A percentile compares a stretch with the other conserved stretches of the same genome.
phyloP scores from a whole-genome alignment of 2,888 invertebrate species.

The Caradrina clavipalpis region DNA sequence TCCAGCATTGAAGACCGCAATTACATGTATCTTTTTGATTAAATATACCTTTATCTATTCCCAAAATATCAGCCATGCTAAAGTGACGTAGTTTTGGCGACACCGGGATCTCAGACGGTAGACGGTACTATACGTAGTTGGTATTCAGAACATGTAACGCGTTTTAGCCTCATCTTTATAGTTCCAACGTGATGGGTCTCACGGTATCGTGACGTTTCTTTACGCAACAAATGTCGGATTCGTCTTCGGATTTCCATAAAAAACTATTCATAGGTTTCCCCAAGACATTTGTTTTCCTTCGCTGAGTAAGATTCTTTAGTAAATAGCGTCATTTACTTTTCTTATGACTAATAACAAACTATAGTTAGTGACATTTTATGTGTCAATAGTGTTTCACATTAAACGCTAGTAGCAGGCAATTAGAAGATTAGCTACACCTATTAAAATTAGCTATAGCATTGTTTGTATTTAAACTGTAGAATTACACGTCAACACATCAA shows the following conservation, averaged over 20 bases:
- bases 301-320: constrained; percentile 2
- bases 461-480: neutral
- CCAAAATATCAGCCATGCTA: neutral
- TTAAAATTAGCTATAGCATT: too few relatives aligned
- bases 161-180: constrained; percentile 57
- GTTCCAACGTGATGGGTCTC: constrained; percentile 54
- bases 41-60: too few relatives aligned
- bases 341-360: constrained; percentile 6
- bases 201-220: constrained; percentile 22
- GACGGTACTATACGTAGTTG: constrained; percentile 25
- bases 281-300: constrained; percentile 25
- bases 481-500: neutral
- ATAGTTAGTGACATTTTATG: constrained; percentile 13
- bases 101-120: neutral
- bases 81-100: neutral
- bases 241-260: constrained; percentile 20
- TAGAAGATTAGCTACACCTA: neutral
- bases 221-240: constrained; percentile 15
- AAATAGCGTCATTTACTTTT: constrained; percentile 11
- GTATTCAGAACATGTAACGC: constrained; percentile 39
- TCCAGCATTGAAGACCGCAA: too few relatives aligned
- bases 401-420: neutral
- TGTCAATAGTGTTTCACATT: constrained; percentile 9
- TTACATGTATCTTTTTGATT: too few relatives aligned
- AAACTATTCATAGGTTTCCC: constrained; percentile 41